Percentiles rank a stretch among this genome's conserved stretches.
Evolutionary conservation across 2,888 invertebrate species (phyloP).

Genomic region (Cephonodes hylas): DNA sequence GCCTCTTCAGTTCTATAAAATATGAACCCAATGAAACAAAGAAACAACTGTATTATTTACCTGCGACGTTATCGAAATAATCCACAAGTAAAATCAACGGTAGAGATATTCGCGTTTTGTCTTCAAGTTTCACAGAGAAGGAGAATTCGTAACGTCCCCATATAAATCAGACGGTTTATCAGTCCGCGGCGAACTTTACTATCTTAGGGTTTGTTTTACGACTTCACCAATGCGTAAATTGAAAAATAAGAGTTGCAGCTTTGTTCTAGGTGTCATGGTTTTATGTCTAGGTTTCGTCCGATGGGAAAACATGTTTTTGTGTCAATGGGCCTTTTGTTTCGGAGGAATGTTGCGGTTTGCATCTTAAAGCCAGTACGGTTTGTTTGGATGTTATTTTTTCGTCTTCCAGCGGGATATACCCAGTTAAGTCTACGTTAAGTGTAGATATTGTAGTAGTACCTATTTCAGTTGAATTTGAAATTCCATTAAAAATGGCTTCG

Average conservation of each 20-base stretch:
- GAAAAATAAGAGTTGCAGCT: slow-evolving; percentile 40
- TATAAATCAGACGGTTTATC: slow-evolving; percentile 69
- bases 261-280: background rate
- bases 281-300: background rate
- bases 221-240: slow-evolving; percentile 51
- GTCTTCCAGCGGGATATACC: too few relatives aligned
- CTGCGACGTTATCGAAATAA: slow-evolving; percentile 39
- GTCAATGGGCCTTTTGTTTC: background rate
- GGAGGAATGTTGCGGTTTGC: too few relatives aligned
- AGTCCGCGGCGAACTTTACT: slow-evolving; percentile 55
- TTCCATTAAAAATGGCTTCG: too few relatives aligned
- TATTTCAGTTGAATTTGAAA: too few relatives aligned
- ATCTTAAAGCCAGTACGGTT: too few relatives aligned
- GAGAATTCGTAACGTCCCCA: slow-evolving; percentile 40
- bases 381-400: too few relatives aligned
- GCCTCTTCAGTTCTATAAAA: background rate
- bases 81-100: slow-evolving; percentile 43
- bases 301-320: background rate
- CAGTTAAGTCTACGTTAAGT: too few relatives aligned
- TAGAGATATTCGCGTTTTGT: slow-evolving; percentile 40
- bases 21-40: slow-evolving; percentile 24
- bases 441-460: too few relatives aligned
- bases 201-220: slow-evolving; percentile 58
- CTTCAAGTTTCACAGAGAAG: slow-evolving; percentile 39
- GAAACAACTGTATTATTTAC: slow-evolving; percentile 28